These are phyloP conservation scores for Gallirallus australis DNA, from an alignment of 2,797 vertebrate genomes.

Conservation along the genomic window DNA sequence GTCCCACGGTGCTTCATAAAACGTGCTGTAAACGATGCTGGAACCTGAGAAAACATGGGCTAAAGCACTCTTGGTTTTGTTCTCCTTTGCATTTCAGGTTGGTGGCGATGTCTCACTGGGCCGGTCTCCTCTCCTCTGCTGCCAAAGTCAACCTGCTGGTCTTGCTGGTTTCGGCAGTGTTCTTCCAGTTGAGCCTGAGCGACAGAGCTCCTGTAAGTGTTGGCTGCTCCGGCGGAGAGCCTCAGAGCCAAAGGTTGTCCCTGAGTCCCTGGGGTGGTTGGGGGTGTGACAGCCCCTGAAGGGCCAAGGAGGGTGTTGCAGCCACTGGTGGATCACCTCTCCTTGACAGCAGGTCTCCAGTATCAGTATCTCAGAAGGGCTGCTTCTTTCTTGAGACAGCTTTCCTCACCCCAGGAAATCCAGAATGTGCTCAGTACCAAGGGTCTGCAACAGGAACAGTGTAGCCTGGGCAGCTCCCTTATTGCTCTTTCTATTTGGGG, in stretches of 20 bases:
- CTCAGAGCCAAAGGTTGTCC: neutral
- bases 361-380: neutral
- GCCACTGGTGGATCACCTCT: neutral
- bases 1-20: neutral
- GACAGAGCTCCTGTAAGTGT: constrained; percentile 71
- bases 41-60: neutral
- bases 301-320: neutral
- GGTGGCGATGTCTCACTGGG: constrained; percentile 31
- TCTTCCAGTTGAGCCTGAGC: constrained; percentile 55
- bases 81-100: constrained; percentile 60
- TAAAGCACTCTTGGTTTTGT: neutral
- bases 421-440: neutral
- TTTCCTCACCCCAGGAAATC: neutral
- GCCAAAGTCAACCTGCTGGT: constrained; percentile 57
- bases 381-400: neutral
- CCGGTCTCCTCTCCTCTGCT: neutral
- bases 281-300: neutral
- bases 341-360: neutral
- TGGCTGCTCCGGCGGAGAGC: neutral
- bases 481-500: neutral
- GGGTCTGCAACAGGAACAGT: neutral
- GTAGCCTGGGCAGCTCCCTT: neutral
- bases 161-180: constrained; percentile 50
- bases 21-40: neutral
- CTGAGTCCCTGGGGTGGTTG: neutral